These are phyloP conservation scores for Limnephilus rhombicus DNA, from an alignment of 2,888 invertebrate genomes.

Conservation along the genomic window DNA sequence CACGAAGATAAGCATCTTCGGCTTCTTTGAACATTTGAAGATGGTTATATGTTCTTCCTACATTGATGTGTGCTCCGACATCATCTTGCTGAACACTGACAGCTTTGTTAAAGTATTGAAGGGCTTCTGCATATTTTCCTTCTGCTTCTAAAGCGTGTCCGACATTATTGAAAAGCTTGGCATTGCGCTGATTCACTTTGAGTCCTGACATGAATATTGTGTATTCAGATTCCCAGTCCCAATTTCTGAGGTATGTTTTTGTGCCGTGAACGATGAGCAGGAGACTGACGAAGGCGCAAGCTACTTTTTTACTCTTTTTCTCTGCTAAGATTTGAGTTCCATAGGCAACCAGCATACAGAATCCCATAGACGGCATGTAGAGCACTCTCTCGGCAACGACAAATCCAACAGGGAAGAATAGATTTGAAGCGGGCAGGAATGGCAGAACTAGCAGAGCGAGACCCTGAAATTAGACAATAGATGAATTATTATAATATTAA, in stretches of 20 bases:
- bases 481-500: background rate
- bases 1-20: constrained; percentile 93
- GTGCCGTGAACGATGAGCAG: constrained; percentile 88
- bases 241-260: constrained; percentile 92
- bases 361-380: constrained; percentile 98
- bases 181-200: constrained; percentile 91
- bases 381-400: constrained; percentile 97
- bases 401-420: constrained; percentile 98
- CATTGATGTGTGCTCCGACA: constrained; percentile 98
- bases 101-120: constrained; percentile 94
- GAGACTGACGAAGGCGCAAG: constrained; percentile 81
- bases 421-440: constrained; percentile 96
- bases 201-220: constrained; percentile 96
- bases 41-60: constrained; percentile 96
- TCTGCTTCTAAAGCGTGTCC: constrained; percentile 95
- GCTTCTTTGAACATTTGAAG: constrained; percentile 92
- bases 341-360: constrained; percentile 93
- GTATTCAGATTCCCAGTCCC: constrained; percentile 96
- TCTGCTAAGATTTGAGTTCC: constrained; percentile 86
- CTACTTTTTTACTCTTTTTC: constrained; percentile 81
- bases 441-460: constrained; percentile 92
- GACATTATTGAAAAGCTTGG: constrained; percentile 97
- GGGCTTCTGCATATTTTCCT: constrained; percentile 84
- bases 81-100: constrained; percentile 96
- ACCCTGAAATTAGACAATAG: constrained; percentile 79